phyloP scores from a whole-genome alignment of 2,888 invertebrate genomes.

The Phania funesta region DNA sequence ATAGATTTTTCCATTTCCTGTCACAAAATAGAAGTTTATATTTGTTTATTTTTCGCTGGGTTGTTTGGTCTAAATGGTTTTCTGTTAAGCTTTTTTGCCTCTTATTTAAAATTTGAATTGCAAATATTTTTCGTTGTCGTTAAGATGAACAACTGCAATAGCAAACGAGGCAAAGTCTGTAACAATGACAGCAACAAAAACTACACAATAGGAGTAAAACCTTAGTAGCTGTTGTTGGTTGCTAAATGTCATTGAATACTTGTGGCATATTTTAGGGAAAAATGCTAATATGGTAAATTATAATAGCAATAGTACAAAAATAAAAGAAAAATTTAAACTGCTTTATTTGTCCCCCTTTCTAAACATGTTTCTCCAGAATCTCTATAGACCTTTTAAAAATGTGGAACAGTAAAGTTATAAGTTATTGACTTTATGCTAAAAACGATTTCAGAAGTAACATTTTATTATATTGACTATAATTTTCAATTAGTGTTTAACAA shows the following conservation, averaged over 20 bases:
- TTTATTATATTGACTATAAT: no score
- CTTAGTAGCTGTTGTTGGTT: not conserved
- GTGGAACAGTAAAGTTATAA: no score
- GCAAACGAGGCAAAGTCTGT: not conserved
- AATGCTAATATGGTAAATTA: conserved; percentile 45
- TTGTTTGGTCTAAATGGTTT: conserved; percentile 19
- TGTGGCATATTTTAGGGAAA: conserved; percentile 40
- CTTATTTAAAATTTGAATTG: conserved; percentile 64
- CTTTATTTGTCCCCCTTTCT: conserved; percentile 15
- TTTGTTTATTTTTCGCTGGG: conserved; percentile 26
- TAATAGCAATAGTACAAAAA: not conserved
- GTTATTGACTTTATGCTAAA: no score
- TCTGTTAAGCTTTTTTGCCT: conserved; percentile 6
- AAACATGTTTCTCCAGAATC: no score
- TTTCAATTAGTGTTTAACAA: no score
- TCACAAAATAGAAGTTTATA: conserved; percentile 35
- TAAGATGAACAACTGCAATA: conserved; percentile 44
- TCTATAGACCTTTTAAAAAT: no score
- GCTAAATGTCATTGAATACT: conserved; percentile 47
- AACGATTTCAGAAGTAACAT: no score
- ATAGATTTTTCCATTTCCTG: conserved; percentile 53
- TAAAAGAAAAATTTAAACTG: conserved; percentile 8
- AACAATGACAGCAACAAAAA: conserved; percentile 31
- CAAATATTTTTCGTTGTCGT: conserved; percentile 49
- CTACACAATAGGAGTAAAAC: not conserved